These are phyloP conservation scores for Schizaphis graminum DNA, from an alignment of 2,888 invertebrate genomes.

Conservation along the genomic window DNA sequence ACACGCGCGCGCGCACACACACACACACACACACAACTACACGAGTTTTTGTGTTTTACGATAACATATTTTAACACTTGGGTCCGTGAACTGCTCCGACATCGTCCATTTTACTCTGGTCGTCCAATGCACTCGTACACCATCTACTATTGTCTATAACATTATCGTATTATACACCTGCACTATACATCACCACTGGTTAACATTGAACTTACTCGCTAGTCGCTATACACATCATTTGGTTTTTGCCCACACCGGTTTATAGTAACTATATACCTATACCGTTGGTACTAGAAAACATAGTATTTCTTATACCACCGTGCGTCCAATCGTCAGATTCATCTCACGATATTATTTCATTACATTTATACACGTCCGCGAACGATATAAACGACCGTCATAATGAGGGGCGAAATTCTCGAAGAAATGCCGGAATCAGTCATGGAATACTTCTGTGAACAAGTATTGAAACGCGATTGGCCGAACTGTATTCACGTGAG, in stretches of 20 bases:
- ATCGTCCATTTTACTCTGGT: neutral
- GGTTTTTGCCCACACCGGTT: neutral
- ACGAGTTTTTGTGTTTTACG: neutral
- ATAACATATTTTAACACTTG: neutral
- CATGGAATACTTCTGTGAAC: conserved; percentile 64
- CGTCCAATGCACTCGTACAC: neutral
- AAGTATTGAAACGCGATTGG: conserved; percentile 63
- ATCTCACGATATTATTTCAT: neutral
- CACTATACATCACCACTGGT: neutral
- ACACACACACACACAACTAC: neutral
- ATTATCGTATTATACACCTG: no score
- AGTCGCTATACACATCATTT: neutral
- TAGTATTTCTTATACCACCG: neutral
- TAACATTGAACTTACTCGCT: neutral
- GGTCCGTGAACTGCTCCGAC: neutral
- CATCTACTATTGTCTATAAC: neutral
- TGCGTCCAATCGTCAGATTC: neutral
- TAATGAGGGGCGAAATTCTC: conserved; percentile 55
- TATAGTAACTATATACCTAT: neutral
- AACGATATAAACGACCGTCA: neutral
- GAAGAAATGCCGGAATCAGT: conserved; percentile 61
- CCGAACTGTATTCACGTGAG: conserved; percentile 65
- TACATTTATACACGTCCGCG: neutral
- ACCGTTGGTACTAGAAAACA: neutral
- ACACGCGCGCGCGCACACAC: neutral